These are phyloP conservation scores for Gavia stellata DNA, from an alignment of 2,113 vertebrate genomes.

Conservation along the genomic window DNA sequence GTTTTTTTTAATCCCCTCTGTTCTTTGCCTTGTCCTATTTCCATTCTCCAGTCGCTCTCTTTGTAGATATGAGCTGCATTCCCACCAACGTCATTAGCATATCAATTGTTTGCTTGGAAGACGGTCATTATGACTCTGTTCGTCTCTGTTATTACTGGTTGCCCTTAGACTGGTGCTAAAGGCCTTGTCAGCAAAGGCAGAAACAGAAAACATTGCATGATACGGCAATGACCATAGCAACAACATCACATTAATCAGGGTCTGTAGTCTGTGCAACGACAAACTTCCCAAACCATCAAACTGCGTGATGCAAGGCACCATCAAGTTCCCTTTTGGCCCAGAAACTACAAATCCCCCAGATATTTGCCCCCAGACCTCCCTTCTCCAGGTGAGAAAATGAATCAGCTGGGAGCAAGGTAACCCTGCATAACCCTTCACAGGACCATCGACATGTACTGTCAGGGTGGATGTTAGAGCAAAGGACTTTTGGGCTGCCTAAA, in stretches of 20 bases:
- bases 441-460: rapidly evolving
- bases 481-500: background rate
- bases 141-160: conserved; percentile 40
- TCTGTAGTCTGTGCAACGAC: background rate
- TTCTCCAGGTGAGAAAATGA: background rate
- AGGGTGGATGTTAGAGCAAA: background rate
- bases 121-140: conserved; percentile 57
- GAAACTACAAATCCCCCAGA: background rate
- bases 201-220: conserved; percentile 35
- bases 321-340: background rate
- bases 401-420: background rate
- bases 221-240: conserved; percentile 35
- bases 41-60: conserved; percentile 1
- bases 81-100: conserved; percentile 50
- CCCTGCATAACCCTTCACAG: background rate
- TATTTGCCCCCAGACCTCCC: background rate
- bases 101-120: conserved; percentile 55
- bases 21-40: conserved; percentile 21
- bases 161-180: conserved; percentile 41
- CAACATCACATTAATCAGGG: conserved; percentile 34
- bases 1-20: background rate
- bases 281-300: conserved; percentile 3
- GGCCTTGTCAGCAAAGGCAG: conserved; percentile 44
- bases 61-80: conserved; percentile 37
- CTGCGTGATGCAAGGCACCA: background rate